phyloP scores from a whole-genome alignment of 2,888 invertebrate species.

The Abscondita cerata region DNA sequence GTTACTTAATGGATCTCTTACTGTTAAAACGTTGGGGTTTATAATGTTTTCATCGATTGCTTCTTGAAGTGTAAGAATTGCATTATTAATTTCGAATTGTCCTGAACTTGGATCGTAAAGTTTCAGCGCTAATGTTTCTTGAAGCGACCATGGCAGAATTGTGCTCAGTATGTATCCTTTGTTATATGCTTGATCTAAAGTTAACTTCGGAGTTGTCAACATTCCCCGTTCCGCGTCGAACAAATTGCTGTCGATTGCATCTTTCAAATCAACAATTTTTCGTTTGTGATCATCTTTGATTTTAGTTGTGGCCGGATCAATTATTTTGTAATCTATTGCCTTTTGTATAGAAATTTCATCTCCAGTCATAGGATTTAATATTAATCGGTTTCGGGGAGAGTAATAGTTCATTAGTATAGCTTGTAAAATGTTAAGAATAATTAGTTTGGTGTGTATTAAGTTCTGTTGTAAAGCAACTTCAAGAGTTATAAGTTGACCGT shows the following conservation, averaged over 20 bases:
- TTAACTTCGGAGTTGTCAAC: slow-evolving; percentile 72
- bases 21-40: slow-evolving; percentile 77
- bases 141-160: slow-evolving; percentile 80
- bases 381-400: slow-evolving; percentile 72
- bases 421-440: slow-evolving; percentile 76
- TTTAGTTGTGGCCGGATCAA: slow-evolving; percentile 74
- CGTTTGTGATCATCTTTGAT: slow-evolving; percentile 77
- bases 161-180: slow-evolving; percentile 83
- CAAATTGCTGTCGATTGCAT: slow-evolving; percentile 74
- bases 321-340: slow-evolving; percentile 74
- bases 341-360: slow-evolving; percentile 76
- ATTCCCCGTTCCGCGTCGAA: slow-evolving; percentile 75
- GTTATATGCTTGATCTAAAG: slow-evolving; percentile 79
- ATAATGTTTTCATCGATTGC: slow-evolving; percentile 79
- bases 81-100: slow-evolving; percentile 72
- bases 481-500: slow-evolving; percentile 72
- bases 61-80: slow-evolving; percentile 73
- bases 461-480: slow-evolving; percentile 74
- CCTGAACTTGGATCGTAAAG: slow-evolving; percentile 80
- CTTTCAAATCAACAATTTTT: slow-evolving; percentile 69
- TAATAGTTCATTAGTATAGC: slow-evolving; percentile 80
- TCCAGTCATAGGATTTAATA: slow-evolving; percentile 80
- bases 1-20: slow-evolving; percentile 80
- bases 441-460: slow-evolving; percentile 71
- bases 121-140: slow-evolving; percentile 82